phyloP scores from a whole-genome alignment of 2,888 invertebrate genomes.

The Folsomia manolachei region DNA sequence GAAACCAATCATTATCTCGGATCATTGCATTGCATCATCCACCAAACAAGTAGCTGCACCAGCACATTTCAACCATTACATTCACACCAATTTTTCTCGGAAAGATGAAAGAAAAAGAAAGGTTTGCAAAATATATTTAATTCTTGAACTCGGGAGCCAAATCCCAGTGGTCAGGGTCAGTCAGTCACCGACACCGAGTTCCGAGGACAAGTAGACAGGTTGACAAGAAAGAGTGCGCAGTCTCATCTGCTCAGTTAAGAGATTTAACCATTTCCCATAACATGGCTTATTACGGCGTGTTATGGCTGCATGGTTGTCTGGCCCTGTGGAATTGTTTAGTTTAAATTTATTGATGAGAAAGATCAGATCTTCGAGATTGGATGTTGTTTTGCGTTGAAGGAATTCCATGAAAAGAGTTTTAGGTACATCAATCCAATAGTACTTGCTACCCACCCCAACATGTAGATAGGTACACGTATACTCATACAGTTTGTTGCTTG shows the following conservation, averaged over 20 bases:
- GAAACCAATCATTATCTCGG: background rate
- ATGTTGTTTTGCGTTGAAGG: background rate
- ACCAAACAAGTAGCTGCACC: too few species aligned
- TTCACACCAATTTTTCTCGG: too few species aligned
- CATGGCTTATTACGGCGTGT: too few species aligned
- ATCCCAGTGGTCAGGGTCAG: background rate
- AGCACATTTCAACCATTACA: too few species aligned
- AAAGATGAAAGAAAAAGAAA: too few species aligned
- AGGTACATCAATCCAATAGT: background rate
- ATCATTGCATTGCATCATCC: background rate
- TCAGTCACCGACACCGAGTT: background rate
- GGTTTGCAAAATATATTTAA: too few species aligned
- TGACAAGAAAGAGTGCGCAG: background rate
- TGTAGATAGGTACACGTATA: background rate
- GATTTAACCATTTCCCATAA: background rate
- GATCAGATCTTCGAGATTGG: background rate
- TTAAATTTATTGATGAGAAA: too few species aligned
- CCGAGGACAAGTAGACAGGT: background rate
- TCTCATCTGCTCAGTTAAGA: too few species aligned
- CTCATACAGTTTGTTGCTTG: background rate
- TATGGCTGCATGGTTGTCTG: too few species aligned
- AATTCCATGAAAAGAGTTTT: background rate
- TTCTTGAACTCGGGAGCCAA: too few species aligned
- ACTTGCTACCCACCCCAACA: background rate
- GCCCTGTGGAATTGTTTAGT: too few species aligned